phyloP scores from a whole-genome alignment of 2,797 vertebrate genomes.

The Xenops minutus region DNA sequence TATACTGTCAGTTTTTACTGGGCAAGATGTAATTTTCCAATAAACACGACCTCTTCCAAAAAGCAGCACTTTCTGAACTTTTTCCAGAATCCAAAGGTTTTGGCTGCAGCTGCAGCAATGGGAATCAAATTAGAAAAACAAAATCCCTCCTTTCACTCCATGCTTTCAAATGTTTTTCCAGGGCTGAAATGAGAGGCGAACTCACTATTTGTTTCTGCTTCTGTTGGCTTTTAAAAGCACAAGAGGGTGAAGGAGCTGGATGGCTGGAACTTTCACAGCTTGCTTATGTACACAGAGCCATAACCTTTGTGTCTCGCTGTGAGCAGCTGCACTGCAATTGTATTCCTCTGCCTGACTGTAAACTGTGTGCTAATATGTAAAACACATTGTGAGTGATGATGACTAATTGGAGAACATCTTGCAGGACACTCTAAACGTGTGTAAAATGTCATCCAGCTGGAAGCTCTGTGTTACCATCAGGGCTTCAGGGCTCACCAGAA shows the following conservation, averaged over 20 bases:
- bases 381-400: conserved; percentile 58
- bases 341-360: conserved; percentile 66
- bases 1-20: conserved; percentile 64
- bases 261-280: conserved; percentile 73
- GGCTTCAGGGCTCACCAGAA: not conserved
- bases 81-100: conserved; percentile 67
- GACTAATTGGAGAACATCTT: conserved; percentile 67
- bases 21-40: conserved; percentile 72
- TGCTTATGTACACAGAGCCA: conserved; percentile 69
- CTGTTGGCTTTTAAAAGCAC: conserved; percentile 71
- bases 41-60: conserved; percentile 68
- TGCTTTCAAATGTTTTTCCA: conserved; percentile 70
- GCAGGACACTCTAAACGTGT: conserved; percentile 49
- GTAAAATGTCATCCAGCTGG: conserved; percentile 70
- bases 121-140: conserved; percentile 72
- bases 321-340: conserved; percentile 71
- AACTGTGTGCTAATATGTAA: conserved; percentile 62
- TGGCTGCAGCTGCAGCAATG: conserved; percentile 67
- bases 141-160: conserved; percentile 65
- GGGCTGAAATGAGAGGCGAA: conserved; percentile 45
- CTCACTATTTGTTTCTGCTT: conserved; percentile 72
- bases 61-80: conserved; percentile 70
- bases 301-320: conserved; percentile 72
- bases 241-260: conserved; percentile 62
- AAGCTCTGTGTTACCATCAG: not conserved